Evolutionary conservation across 2,113 vertebrate genomes (phyloP), one percentile per base, ranked within the genome.

Genomic region (Oryzias javanicus): DNA sequence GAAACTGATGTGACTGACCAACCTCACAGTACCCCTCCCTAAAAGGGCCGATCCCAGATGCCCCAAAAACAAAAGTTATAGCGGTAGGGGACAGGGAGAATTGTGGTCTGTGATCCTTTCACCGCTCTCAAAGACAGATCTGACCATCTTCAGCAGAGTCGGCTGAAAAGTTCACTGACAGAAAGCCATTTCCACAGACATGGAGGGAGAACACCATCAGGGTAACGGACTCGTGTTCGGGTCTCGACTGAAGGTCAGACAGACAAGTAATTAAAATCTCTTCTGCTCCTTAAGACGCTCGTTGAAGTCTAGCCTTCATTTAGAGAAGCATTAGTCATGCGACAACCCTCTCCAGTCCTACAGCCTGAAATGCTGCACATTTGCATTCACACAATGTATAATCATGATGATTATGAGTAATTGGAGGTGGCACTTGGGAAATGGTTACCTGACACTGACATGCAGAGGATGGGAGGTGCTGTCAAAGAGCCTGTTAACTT

Each of bases 371-470:
- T 50, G 58, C 67, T 51, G 4, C 50, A 49, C 74, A 80, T 81
- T 85, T 72, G 52, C 76, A 77, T 82, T 81, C 58, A 3, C 63
- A 66, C 81, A 72, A 73, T 75, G 74, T 71, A 47, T 81, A 81
- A 87, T 85, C 80, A 72, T 89, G 87, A 87, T 82, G 78, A 48
- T 70, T 76, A 69, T 78, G 18, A 51, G 73, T 90, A 87, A 90
- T 89, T 79, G 74, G 83, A 84, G 84, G 69, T 83, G 89, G 82
- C 87, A 82, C 76, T 66, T 72, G 78, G 81, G 78, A 87, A 86
- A 78, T 72, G 87, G 84, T 72, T 76, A 79, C 74, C 80, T 84
- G 85, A 79, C 83, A 76, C 72, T 82, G 85, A 82, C 68, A 44
- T 52, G 68, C 24, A 64, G 65, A 66, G 60, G 63, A 77, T 55